Conservation (phyloP, 2,888 invertebrate species). For the Hirtodrosophila cameraria region DNA sequence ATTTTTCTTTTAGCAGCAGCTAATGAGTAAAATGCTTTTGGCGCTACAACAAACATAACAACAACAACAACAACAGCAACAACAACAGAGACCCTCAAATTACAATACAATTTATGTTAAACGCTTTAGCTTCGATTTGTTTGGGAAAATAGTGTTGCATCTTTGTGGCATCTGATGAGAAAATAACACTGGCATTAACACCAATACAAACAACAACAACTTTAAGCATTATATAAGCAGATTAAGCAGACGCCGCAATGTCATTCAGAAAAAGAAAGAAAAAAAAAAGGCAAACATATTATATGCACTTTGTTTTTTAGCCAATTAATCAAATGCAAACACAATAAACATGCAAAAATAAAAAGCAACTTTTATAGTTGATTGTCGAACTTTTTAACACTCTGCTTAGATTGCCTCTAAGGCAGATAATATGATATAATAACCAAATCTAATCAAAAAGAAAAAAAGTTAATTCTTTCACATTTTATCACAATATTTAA, state of each 20-base stretch:
- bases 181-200: conserved; percentile 48
- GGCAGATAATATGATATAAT: too few relatives aligned
- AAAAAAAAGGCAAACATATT: conserved; percentile 29
- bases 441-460: too few relatives aligned
- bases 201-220: conserved; percentile 14
- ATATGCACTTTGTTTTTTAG: conserved; percentile 26
- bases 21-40: conserved; percentile 71
- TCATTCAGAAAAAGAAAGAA: conserved; percentile 7
- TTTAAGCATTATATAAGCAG: conserved; percentile 54
- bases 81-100: conserved; percentile 48
- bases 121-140: conserved; percentile 56
- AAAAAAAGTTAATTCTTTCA: too few relatives aligned
- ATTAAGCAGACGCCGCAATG: conserved; percentile 46
- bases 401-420: too few relatives aligned
- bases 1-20: conserved; percentile 72
- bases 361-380: too few relatives aligned
- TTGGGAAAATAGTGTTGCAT: conserved; percentile 71
- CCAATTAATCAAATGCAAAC: conserved; percentile 35
- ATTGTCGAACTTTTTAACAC: too few relatives aligned
- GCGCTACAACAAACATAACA: conserved; percentile 33
- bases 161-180: conserved; percentile 52
- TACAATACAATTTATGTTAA: conserved; percentile 70
- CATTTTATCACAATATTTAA: too few relatives aligned
- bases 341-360: conserved; percentile 8
- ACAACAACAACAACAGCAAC: conserved; percentile 13